Evolutionary conservation across 2,797 vertebrate species (phyloP).

Genomic region (Phrynocephalus forsythii): DNA sequence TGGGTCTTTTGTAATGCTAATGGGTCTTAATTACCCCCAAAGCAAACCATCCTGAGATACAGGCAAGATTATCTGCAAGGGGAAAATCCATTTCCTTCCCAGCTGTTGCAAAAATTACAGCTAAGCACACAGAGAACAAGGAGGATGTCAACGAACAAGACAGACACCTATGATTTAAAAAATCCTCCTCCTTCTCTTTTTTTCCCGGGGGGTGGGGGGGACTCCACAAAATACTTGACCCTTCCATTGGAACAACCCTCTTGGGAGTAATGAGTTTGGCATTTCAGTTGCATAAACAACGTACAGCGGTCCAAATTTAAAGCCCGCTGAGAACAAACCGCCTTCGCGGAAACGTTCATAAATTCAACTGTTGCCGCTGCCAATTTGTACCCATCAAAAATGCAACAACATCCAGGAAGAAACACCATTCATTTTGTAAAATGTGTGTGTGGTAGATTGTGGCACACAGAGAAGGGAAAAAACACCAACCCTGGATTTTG

Average conservation of each 20-base stretch:
- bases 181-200: no score
- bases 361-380: slow-evolving; percentile 41
- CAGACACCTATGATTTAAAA: no score
- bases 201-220: no score
- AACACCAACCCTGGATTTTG: slow-evolving; percentile 36
- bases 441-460: slow-evolving; percentile 63
- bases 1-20: no score
- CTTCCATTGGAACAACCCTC: neutral
- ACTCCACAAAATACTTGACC: neutral
- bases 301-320: neutral
- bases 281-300: neutral
- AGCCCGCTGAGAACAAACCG: slow-evolving; percentile 44
- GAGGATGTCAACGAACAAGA: no score
- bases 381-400: slow-evolving; percentile 59
- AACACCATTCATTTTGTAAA: slow-evolving; percentile 56
- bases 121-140: no score
- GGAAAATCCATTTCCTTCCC: no score
- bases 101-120: no score
- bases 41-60: no score
- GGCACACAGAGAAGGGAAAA: slow-evolving; percentile 17
- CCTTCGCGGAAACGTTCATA: slow-evolving; percentile 46
- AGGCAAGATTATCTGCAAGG: no score
- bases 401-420: slow-evolving; percentile 24
- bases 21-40: no score
- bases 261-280: neutral